Evolutionary conservation across 2,888 invertebrate species (phyloP), one percentile per base, ranked within the genome.

Genomic region (Eurytoma adleriae): DNA sequence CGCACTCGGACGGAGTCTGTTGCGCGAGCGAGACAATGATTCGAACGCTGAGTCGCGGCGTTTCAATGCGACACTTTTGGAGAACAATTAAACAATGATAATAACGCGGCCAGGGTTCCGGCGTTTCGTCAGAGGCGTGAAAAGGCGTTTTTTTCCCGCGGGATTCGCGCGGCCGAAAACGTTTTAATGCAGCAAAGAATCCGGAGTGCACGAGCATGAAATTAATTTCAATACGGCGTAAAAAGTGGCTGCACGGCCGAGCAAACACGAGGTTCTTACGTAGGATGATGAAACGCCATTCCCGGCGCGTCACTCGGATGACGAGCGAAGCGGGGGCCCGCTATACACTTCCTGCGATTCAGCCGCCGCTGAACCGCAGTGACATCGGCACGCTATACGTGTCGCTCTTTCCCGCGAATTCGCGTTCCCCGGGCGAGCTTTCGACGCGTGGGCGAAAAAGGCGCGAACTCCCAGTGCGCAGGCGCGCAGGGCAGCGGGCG

Each of bases 221-320:
- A 69, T 69, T 50, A 69, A 54, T 69, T 54, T 69, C 20, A 69
- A 69, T 69, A 24, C 66, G 18, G 14, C 40, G 50, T 48, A 20
- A 67, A n/a, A 67, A 24, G 1, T 24, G 20, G 24, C 13, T 10
- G n/a, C 27, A 64, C 48, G 64, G 40, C 18, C 64, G 64, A 64
- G 64, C 48, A 40, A 64, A 40, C 64, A 64, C 48, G 18, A 64
- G 48, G 64, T 40, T 40, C 62, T 54, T 54, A n/a, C n/a, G n/a
- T n/a, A n/a, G 54, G n/a, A n/a, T 54, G 54, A 54, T n/a, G 54
- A 54, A 54, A 54, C 54, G 54, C n/a, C 16, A 54, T 54, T 54
- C 54, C 54, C 54, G 54, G 16, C 54, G 16, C 54, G 54, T 54
- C 54, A 54, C 16, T 54, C 1, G n/a, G 54, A 54, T 54, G 54